Evolutionary conservation across 2,888 invertebrate genomes (phyloP).

Genomic region (Oasisia sp.): DNA sequence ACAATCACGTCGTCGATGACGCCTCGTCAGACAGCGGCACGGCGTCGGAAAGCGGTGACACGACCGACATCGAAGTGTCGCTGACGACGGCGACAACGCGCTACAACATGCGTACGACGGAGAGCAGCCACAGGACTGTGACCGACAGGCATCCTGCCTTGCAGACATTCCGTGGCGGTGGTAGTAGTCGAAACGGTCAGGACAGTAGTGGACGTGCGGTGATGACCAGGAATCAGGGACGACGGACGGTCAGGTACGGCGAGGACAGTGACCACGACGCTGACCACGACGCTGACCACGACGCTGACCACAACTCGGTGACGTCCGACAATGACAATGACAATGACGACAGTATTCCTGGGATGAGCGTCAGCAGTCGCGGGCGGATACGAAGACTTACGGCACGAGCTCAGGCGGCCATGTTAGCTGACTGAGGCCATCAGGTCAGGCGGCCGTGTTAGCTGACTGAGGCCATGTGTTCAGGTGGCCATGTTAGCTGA

Average conservation of each 20-base stretch:
- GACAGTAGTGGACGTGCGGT: neutral
- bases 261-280: constrained; percentile 57
- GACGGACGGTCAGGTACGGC: constrained; percentile 61
- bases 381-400: constrained; percentile 80
- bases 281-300: constrained; percentile 51
- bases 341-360: constrained; percentile 31
- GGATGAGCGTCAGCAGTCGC: constrained; percentile 76
- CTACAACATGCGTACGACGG: constrained; percentile 20
- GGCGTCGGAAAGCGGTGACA: constrained; percentile 25
- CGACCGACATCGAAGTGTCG: neutral
- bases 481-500: neutral
- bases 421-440: too few species aligned
- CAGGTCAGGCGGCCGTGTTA: too few species aligned
- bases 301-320: constrained; percentile 46
- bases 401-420: too few species aligned
- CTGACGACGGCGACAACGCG: neutral
- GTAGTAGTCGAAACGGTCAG: neutral
- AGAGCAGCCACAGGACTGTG: constrained; percentile 29
- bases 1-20: neutral
- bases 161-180: constrained; percentile 6
- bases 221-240: constrained; percentile 61
- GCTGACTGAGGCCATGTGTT: neutral
- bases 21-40: constrained; percentile 20
- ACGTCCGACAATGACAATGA: constrained; percentile 38
- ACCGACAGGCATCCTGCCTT: constrained; percentile 23